Base-by-base conservation (phyloP, 2,888 invertebrate species). In the Cyrtodaria siliqua region DNA sequence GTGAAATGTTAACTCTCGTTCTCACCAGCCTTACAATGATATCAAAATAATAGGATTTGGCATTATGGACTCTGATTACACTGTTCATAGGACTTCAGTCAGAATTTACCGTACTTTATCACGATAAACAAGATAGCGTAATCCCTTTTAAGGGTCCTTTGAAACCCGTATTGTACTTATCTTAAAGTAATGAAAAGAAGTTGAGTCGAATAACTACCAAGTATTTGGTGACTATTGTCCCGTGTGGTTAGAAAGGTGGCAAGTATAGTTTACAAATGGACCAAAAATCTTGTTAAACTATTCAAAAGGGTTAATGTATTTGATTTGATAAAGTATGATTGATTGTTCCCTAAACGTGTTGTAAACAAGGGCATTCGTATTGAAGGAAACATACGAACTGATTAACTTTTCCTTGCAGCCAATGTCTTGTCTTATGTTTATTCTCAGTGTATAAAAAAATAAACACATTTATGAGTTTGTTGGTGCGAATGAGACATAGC, bases 21-120 rank as follows among this genome's bases (percentile, higher is more conserved):
- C 79, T 66, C 79, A 79, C 79, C 73, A 47, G n/a, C 42, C 18
- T 8, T n/a, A 70, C 63, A 74, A 74, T 70, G 40, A 40, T 79
- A 74, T 79, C 73, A 50, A 20, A n/a, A 40, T 79, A 79, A 79
- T 79, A 70, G 74, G 79, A 73, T 79, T 79, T 62, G 55, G 52
- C 42, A 4, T 27, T 66, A 70, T 69, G 69, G 64, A 50, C 57
- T 64, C 16, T 24, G 70, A 70, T 74, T 70, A 62, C 38, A 8
- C 23, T 16, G 44, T 56, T 44, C 61, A 62, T 55, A 20, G 47
- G 14, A 70, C 79, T 67, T 79, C 79, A 74, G 62, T 70, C 52
- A 49, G 38, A 47, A 29, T 68, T 73, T 66, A 66, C 53, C 53
- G 70, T 18, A 59, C 74, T 38, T 70, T 70, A 67, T 63, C 60